phyloP scores from a whole-genome alignment of 2,888 invertebrate species.

The Lomographa bimaculata region DNA sequence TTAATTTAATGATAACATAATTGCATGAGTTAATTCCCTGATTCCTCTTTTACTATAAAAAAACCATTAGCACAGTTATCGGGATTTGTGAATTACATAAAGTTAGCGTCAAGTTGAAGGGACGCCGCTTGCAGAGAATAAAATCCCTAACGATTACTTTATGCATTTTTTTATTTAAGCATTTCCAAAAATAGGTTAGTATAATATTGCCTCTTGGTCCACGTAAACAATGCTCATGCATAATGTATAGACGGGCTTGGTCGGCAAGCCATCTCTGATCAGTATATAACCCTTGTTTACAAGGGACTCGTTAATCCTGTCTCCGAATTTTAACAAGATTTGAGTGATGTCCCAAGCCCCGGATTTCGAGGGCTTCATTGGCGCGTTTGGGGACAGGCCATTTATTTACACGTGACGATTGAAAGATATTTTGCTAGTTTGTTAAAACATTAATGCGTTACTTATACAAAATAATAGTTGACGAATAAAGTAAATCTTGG shows the following conservation, averaged over 20 bases:
- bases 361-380: constrained; percentile 42
- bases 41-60: no score
- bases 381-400: constrained; percentile 38
- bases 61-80: no score
- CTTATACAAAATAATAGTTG: no score
- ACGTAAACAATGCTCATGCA: constrained; percentile 63
- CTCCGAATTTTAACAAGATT: constrained; percentile 72
- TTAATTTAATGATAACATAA: no score
- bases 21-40: no score
- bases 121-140: no score
- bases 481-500: no score
- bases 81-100: no score
- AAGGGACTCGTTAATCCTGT: constrained; percentile 66
- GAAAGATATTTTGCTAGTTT: constrained; percentile 11
- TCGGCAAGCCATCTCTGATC: constrained; percentile 65
- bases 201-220: constrained; percentile 47
- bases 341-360: constrained; percentile 55
- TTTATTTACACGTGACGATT: constrained; percentile 41
- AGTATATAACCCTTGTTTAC: constrained; percentile 73
- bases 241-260: constrained; percentile 60
- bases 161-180: no score
- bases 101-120: no score
- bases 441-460: no score
- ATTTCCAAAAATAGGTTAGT: constrained; percentile 2
- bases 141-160: no score